These are phyloP conservation scores for Mustela nigripes DNA, from an alignment of 2,113 vertebrate genomes.

Conservation along the genomic window DNA sequence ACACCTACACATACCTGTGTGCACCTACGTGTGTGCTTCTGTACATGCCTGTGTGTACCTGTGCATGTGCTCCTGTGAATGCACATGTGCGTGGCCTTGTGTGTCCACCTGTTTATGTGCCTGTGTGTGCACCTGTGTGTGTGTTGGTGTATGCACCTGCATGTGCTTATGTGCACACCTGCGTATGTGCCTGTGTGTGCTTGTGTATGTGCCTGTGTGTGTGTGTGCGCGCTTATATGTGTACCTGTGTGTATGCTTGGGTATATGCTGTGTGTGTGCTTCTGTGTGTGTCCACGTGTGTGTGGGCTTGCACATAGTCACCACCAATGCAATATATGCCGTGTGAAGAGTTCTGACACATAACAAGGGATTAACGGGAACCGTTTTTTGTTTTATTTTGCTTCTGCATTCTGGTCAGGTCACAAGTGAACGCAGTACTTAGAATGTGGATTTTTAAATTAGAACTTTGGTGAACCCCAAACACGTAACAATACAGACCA, in stretches of 20 bases:
- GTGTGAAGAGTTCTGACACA: neutral
- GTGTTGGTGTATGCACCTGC: neutral
- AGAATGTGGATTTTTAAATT: slow-evolving; percentile 8
- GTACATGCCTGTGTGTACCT: neutral
- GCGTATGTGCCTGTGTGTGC: neutral
- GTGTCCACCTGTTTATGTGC: neutral
- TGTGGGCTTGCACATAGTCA: accelerated
- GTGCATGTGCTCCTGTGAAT: neutral
- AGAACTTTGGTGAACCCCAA: slow-evolving; percentile 6
- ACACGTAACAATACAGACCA: neutral
- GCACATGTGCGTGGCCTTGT: neutral
- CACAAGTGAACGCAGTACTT: neutral
- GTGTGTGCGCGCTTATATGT: neutral
- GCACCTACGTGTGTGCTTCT: too few species aligned
- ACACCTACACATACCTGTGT: neutral
- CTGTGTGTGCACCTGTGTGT: neutral
- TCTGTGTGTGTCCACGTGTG: too few species aligned
- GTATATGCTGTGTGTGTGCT: neutral
- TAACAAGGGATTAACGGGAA: neutral
- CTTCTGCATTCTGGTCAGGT: neutral
- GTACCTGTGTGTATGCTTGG: neutral
- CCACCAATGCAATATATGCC: accelerated
- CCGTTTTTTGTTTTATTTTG: neutral
- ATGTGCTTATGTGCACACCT: accelerated
- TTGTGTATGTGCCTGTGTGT: neutral